Percentiles rank a stretch among this genome's conserved stretches.
Conservation (phyloP, 2,797 vertebrate species). For the Falco cherrug region DNA sequence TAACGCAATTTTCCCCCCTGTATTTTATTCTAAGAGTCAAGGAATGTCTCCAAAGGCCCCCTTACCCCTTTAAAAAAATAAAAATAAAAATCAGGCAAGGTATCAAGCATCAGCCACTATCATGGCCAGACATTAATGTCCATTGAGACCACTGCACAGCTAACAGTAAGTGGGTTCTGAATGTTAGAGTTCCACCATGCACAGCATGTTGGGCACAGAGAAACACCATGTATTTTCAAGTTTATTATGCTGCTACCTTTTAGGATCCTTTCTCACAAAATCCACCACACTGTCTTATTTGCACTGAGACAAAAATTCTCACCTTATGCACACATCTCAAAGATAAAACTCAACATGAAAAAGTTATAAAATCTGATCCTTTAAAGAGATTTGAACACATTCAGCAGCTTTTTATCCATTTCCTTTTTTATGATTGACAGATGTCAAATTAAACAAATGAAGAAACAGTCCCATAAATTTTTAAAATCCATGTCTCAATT, state of each 20-base stretch:
- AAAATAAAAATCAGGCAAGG: background rate
- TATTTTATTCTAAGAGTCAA: background rate
- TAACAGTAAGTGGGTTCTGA: background rate
- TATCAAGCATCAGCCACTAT: background rate
- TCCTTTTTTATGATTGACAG: background rate
- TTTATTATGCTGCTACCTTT: background rate
- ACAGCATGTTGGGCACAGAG: background rate
- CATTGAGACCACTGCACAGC: rapidly evolving
- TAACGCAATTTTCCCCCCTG: background rate
- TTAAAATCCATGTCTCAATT: background rate
- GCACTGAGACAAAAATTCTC: background rate
- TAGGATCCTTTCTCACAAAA: background rate
- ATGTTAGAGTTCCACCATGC: background rate
- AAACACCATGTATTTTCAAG: background rate
- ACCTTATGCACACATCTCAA: background rate
- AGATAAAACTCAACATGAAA: background rate
- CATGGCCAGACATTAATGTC: background rate
- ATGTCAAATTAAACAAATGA: background rate
- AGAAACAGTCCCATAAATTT: background rate
- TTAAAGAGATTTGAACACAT: background rate
- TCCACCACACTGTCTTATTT: background rate
- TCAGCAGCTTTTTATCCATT: background rate
- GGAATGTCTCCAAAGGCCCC: background rate
- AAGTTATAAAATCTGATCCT: background rate
- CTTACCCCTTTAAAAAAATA: background rate